These are phyloP conservation scores for Leptothorax acervorum DNA, from an alignment of 2,888 invertebrate genomes.

Conservation along the genomic window DNA sequence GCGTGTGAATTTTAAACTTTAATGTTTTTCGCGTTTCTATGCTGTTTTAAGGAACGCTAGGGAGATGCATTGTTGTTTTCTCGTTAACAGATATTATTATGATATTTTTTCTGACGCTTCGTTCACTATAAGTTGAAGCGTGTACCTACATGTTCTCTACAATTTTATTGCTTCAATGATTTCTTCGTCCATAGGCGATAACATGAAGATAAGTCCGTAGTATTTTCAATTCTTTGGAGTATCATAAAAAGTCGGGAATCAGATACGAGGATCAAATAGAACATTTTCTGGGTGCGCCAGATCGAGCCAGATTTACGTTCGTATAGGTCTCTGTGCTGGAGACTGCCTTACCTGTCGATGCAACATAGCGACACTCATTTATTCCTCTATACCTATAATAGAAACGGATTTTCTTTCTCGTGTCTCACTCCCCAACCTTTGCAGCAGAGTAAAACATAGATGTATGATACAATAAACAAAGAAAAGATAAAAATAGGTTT, in stretches of 20 bases:
- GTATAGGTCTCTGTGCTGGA: constrained; percentile 8
- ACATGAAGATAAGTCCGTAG: constrained; percentile 66
- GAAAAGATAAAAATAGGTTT: constrained; percentile 61
- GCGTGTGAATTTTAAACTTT: constrained; percentile 31
- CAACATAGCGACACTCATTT: constrained; percentile 41
- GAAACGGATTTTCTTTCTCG: constrained; percentile 62
- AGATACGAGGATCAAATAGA: constrained; percentile 72
- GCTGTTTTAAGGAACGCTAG: neutral
- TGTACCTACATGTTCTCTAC: neutral
- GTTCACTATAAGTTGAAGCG: neutral
- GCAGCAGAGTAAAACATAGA: constrained; percentile 31
- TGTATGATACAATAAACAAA: constrained; percentile 51
- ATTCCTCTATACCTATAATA: constrained; percentile 53
- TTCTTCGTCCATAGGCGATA: constrained; percentile 61
- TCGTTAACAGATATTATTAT: neutral
- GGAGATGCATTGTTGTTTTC: neutral
- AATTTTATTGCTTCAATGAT: constrained; percentile 29
- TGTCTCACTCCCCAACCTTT: constrained; percentile 31
- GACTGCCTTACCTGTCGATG: constrained; percentile 55
- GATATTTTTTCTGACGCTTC: constrained; percentile 2
- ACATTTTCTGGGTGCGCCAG: constrained; percentile 72
- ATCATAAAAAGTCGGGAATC: constrained; percentile 54
- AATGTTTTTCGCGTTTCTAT: constrained; percentile 11
- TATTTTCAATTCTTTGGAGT: constrained; percentile 65
- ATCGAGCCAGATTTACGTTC: constrained; percentile 54